A percentile compares a stretch with the other conserved stretches of the same genome.
These are phyloP conservation scores for Rhyacophila brunnea DNA, from an alignment of 1,140 invertebrate species.

Conservation along the genomic window DNA sequence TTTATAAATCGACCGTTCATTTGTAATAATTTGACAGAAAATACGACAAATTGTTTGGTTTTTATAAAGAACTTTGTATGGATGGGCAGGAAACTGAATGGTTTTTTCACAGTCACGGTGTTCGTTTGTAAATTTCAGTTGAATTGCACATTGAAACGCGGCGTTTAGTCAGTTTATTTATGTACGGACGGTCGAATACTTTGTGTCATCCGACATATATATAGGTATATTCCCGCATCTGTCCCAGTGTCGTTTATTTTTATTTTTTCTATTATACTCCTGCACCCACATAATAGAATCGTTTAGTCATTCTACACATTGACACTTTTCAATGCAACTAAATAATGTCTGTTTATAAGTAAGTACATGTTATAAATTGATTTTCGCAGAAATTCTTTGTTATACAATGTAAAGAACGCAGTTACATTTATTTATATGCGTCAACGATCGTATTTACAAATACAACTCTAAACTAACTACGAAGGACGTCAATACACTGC, in stretches of 20 bases:
- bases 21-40: slow-evolving; percentile 35
- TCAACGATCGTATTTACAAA: too few species aligned
- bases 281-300: too few species aligned
- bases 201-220: slow-evolving; percentile 11
- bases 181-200: slow-evolving; percentile 18
- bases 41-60: slow-evolving; percentile 32
- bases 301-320: too few species aligned
- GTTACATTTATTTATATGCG: too few species aligned
- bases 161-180: slow-evolving; percentile 32
- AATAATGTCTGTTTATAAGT: too few species aligned
- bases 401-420: too few species aligned
- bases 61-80: slow-evolving; percentile 10
- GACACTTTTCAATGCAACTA: too few species aligned
- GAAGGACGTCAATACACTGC: too few species aligned
- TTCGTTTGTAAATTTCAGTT: slow-evolving; percentile 13
- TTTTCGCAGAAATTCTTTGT: too few species aligned
- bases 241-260: neutral
- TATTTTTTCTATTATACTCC: neutral
- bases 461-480: too few species aligned
- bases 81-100: slow-evolving; percentile 12
- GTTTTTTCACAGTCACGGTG: slow-evolving; percentile 25
- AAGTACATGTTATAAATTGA: too few species aligned
- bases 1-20: slow-evolving; percentile 5
- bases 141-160: slow-evolving; percentile 2
- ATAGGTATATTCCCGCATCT: slow-evolving; percentile 23